Evolutionary conservation across 2,888 invertebrate genomes (phyloP).

Genomic region (Aphidius colemani): DNA sequence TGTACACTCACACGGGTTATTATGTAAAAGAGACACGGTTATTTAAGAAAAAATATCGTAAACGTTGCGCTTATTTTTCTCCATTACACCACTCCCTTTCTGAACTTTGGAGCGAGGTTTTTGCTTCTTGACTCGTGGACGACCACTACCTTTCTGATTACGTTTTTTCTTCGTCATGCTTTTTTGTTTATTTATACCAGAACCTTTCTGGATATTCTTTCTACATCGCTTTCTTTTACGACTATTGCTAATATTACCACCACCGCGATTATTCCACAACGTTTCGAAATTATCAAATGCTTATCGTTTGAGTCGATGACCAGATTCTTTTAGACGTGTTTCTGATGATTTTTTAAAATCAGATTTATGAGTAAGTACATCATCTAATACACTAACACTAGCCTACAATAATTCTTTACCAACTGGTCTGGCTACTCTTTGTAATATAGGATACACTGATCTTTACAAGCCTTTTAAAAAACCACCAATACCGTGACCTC

Average conservation of each 20-base stretch:
- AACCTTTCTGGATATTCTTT: neutral
- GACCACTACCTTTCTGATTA: neutral
- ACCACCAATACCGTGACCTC: constrained; percentile 9
- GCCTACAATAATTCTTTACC: constrained; percentile 7
- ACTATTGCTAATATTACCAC: neutral
- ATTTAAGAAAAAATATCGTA: constrained; percentile 9
- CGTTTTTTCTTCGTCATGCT: constrained; percentile 5
- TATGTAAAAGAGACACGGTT: constrained; percentile 8
- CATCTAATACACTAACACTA: constrained; percentile 5
- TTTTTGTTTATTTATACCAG: neutral
- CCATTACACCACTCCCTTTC: neutral
- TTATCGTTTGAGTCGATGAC: constrained; percentile 13
- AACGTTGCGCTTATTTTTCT: neutral
- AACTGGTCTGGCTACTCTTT: neutral
- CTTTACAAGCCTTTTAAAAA: constrained; percentile 13
- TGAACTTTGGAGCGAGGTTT: no score
- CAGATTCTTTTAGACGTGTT: neutral
- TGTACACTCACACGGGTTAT: neutral
- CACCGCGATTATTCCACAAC: neutral
- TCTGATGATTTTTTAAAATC: neutral
- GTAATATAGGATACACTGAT: neutral
- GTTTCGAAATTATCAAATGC: constrained; percentile 4
- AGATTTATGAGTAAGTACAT: neutral
- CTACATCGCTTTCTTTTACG: neutral
- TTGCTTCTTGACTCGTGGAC: no score